Evolutionary conservation across 2,113 vertebrate species (phyloP), one percentile per base, ranked within the genome.

Genomic region (Cyprinus carpio): DNA sequence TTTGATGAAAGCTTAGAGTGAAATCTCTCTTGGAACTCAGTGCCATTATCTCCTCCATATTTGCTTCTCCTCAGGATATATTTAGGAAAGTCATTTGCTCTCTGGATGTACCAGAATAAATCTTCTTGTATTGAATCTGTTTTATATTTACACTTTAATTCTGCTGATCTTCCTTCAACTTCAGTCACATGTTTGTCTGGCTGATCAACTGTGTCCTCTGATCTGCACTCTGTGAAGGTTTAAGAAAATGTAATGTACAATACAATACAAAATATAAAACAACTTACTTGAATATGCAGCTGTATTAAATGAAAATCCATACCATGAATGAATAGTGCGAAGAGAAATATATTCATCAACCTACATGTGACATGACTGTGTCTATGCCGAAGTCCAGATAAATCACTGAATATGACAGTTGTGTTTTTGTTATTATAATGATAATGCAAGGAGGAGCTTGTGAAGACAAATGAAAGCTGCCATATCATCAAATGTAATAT

Each of bases 101-200:
- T 23, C 25, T 75, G 67, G 20, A 72, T 60, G 69, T 83, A 83
- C 82, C 82, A 75, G 67, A 75, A 37, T 27, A 83, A 11, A 16
- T 20, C 2, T 1, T 67, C 46, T 15, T 69, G 20, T 71, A 16
- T 1, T 27, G 20, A n/a, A 71, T 29, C 54, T 12, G 54, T 13
- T 69, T 29, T 13, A 54, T 72, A 74, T 5, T 46, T 23, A 31
- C 82, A 83, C 2, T 25, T 6, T n/a, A 46, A 79, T 15, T 11
- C 31, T 31, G 69, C 74, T 25, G 18, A 62, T 49, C 31, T 25
- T 69, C 83, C 83, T 31, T 78, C 83, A 37, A 29, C 23, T 31
- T 75, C 58, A 77, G 60, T 77, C 51, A 58, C 4, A 27, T 56
- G 13, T 72, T 4, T 56, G 23, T 83, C 58, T 83, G 67, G 49